These are phyloP conservation scores for Drosophila kuntzei DNA, from an alignment of 2,888 invertebrate species.

Conservation along the genomic window DNA sequence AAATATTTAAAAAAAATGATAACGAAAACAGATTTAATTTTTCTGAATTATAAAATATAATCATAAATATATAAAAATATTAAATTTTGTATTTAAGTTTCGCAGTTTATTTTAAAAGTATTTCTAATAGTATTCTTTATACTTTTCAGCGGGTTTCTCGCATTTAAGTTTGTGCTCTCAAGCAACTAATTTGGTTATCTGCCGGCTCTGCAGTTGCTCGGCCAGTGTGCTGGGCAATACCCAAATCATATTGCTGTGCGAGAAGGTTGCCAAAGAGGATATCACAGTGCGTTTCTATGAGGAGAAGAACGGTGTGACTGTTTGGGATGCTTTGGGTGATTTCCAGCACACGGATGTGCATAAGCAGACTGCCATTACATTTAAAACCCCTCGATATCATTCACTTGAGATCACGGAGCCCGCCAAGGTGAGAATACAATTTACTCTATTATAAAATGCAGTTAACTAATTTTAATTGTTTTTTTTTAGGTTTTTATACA, in stretches of 20 bases:
- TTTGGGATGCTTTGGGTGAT: conserved; percentile 95
- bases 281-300: conserved; percentile 96
- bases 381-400: conserved; percentile 92
- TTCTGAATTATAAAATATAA: too few species aligned
- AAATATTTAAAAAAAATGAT: too few species aligned
- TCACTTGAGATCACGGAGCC: conserved; percentile 90
- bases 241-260: conserved; percentile 97
- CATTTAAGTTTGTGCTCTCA: conserved; percentile 98
- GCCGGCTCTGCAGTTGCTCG: conserved; percentile 94
- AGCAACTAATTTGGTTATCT: conserved; percentile 96
- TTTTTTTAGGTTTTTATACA: conserved; percentile 90
- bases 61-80: too few species aligned
- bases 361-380: conserved; percentile 95
- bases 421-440: conserved; percentile 87
- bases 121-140: neutral
- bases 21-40: too few species aligned
- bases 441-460: too few species aligned
- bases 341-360: conserved; percentile 93
- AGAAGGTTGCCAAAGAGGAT: conserved; percentile 96
- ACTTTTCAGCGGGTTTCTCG: conserved; percentile 92
- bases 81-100: too few species aligned
- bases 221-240: conserved; percentile 94
- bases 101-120: too few species aligned
- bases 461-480: neutral
- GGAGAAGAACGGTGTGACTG: conserved; percentile 88